Percentiles rank a stretch among this genome's conserved stretches.
Conservation (phyloP, 2,888 invertebrate species). For the Conomelus anceps region DNA sequence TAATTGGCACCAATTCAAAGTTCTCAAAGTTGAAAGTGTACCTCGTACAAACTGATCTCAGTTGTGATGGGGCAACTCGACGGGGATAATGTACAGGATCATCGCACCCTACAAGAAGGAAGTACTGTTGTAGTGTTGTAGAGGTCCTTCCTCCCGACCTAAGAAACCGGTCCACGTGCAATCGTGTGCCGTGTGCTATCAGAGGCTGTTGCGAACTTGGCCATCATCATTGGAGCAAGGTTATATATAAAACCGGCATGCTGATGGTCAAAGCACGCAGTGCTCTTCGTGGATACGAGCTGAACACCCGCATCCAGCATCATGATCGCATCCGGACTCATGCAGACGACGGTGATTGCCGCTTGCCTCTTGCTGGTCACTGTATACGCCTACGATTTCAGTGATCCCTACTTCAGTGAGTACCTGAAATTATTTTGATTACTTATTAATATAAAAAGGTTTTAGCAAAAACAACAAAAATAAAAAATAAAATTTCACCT, state of each 20-base stretch:
- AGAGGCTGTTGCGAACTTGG: background rate
- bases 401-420: constrained; percentile 14
- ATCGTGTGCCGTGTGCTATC: background rate
- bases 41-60: too few species aligned
- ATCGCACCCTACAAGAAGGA: background rate
- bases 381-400: constrained; percentile 12
- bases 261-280: background rate
- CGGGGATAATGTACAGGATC: background rate
- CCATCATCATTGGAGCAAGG: background rate
- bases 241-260: background rate
- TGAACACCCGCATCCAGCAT: background rate
- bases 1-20: too few species aligned
- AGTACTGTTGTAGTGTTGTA: background rate
- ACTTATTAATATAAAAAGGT: too few species aligned
- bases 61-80: background rate
- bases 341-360: background rate
- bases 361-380: background rate
- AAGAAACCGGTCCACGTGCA: background rate
- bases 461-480: too few species aligned
- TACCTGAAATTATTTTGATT: background rate
- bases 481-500: too few species aligned
- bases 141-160: background rate
- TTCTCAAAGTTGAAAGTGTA: too few species aligned
- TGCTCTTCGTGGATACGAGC: background rate
- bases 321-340: background rate